Percentiles rank a stretch among this genome's conserved stretches.
These are phyloP conservation scores for Sitobion miscanthi DNA, from an alignment of 1,140 invertebrate species.

Conservation along the genomic window DNA sequence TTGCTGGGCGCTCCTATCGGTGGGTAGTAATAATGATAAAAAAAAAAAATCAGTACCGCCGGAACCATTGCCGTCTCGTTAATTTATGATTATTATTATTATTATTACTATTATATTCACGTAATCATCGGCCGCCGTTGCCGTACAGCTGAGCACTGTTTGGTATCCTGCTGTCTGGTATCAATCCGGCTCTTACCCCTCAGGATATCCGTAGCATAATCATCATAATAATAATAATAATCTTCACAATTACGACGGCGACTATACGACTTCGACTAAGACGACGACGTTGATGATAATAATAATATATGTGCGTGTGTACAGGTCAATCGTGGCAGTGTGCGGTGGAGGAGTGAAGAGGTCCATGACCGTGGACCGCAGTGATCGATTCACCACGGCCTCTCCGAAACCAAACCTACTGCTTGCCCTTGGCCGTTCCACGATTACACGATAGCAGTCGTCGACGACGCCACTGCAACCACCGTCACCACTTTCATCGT, in stretches of 20 bases:
- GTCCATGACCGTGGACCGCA: not conserved
- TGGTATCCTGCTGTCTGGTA: not conserved
- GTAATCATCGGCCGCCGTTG: not conserved
- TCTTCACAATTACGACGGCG: not conserved
- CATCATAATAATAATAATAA: not conserved
- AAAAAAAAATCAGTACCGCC: not conserved
- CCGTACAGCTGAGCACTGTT: not conserved
- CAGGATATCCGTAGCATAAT: not conserved
- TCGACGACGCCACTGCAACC: not conserved
- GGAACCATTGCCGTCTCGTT: not conserved
- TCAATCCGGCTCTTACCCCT: not conserved
- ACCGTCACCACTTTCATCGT: not conserved
- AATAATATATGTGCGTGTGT: not conserved
- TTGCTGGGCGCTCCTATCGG: not conserved
- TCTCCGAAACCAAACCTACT: slow-evolving; percentile 11
- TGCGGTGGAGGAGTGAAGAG: not conserved
- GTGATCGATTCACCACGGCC: slow-evolving; percentile 15
- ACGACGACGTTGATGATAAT: not conserved
- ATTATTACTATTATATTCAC: not conserved
- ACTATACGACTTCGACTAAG: not conserved
- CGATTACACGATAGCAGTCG: not conserved
- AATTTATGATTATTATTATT: not conserved
- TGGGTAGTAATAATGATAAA: not conserved
- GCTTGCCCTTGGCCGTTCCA: slow-evolving; percentile 15
- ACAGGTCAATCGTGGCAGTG: not conserved